A percentile compares a stretch with the other conserved stretches of the same genome.
These are phyloP conservation scores for Lepidonotus clava DNA, from an alignment of 2,888 invertebrate genomes.

Conservation along the genomic window DNA sequence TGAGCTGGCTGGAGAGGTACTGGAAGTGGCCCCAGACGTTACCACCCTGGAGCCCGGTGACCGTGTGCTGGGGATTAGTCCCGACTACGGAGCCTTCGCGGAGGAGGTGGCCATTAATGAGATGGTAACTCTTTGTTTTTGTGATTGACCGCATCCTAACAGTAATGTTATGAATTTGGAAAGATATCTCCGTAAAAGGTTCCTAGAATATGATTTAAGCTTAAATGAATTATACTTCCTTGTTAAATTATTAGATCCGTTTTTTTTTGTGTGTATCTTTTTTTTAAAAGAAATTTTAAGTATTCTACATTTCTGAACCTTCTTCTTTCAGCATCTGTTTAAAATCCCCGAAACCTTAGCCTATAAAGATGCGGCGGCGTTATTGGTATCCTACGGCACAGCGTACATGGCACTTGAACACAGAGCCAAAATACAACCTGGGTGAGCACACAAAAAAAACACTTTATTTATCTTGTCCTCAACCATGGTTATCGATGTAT, in stretches of 20 bases:
- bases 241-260: too few relatives aligned
- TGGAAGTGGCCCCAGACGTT: conserved; percentile 82
- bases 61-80: conserved; percentile 84
- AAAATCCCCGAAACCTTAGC: not conserved
- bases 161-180: too few relatives aligned
- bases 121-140: not conserved
- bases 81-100: conserved; percentile 84
- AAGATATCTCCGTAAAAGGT: too few relatives aligned
- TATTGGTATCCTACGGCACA: conserved; percentile 85
- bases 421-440: conserved; percentile 79
- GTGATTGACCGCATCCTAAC: too few relatives aligned
- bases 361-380: conserved; percentile 82
- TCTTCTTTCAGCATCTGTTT: not conserved
- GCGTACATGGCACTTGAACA: conserved; percentile 85
- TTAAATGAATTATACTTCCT: too few relatives aligned
- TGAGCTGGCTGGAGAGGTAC: conserved; percentile 84
- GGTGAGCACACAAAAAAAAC: too few relatives aligned
- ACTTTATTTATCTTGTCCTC: conserved; percentile 27
- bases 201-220: too few relatives aligned
- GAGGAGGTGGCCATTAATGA: conserved; percentile 79
- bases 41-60: conserved; percentile 83
- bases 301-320: too few relatives aligned
- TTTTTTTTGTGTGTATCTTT: too few relatives aligned
- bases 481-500: not conserved
- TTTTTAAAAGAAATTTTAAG: too few relatives aligned